Conservation (phyloP, 2,113 vertebrate species). For the Lota lota region DNA sequence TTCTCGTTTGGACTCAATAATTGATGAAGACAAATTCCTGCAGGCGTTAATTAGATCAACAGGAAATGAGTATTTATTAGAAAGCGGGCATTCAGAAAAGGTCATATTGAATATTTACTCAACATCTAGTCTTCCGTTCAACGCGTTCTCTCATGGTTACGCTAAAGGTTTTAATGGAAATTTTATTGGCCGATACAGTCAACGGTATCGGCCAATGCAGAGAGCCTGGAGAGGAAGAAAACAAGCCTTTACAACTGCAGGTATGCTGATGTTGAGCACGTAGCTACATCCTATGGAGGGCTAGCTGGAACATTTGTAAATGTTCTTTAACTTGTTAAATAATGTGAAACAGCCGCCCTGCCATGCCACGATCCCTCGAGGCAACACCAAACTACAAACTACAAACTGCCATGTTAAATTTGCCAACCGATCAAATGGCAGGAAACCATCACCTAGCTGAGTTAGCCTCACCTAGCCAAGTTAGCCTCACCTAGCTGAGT, state of each 20-base stretch:
- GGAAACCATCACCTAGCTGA: too few species aligned
- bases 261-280: neutral
- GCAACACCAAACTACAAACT: too few species aligned
- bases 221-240: neutral
- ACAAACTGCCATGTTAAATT: too few species aligned
- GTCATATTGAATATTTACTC: slow-evolving; percentile 64
- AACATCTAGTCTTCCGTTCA: slow-evolving; percentile 47
- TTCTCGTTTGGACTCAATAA: slow-evolving; percentile 50
- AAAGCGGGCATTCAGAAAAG: slow-evolving; percentile 61
- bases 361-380: too few species aligned
- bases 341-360: too few species aligned
- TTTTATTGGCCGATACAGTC: slow-evolving; percentile 40
- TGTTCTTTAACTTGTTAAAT: too few species aligned
- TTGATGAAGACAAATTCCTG: slow-evolving; percentile 68
- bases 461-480: too few species aligned
- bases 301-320: too few species aligned
- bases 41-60: slow-evolving; percentile 66
- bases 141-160: slow-evolving; percentile 36
- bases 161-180: slow-evolving; percentile 46
- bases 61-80: slow-evolving; percentile 67
- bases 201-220: slow-evolving; percentile 16
- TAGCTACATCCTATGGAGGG: neutral
- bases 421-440: too few species aligned
- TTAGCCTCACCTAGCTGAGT: too few species aligned
- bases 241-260: neutral